A percentile compares a stretch with the other conserved stretches of the same genome.
These are phyloP conservation scores for Mycogona germanica DNA, from an alignment of 2,888 invertebrate genomes.

Conservation along the genomic window DNA sequence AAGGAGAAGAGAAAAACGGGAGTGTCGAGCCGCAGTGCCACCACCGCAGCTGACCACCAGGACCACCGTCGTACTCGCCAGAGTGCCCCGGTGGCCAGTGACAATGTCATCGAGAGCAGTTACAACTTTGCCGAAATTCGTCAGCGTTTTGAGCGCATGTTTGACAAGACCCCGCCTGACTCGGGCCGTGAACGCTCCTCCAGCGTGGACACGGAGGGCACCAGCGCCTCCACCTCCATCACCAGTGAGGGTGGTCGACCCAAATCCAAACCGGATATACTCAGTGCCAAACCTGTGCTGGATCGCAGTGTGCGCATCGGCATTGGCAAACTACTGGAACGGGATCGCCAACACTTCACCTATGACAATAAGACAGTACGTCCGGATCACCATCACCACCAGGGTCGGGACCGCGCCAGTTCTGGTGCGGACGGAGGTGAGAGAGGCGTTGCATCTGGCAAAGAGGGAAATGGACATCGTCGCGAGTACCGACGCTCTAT, in stretches of 20 bases:
- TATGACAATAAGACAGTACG: not conserved
- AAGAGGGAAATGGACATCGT: not conserved
- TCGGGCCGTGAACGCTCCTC: constrained; percentile 7
- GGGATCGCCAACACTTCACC: no score
- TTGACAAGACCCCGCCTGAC: not conserved
- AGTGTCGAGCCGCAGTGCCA: no score
- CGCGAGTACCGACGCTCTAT: constrained; percentile 12
- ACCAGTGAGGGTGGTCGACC: not conserved
- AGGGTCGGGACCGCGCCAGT: not conserved
- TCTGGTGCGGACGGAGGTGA: not conserved
- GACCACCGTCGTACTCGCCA: no score
- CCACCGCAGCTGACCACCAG: no score
- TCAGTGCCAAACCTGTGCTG: not conserved
- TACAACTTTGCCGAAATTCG: constrained; percentile 13
- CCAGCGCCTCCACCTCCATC: not conserved
- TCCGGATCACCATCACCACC: not conserved
- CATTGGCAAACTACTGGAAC: constrained; percentile 5
- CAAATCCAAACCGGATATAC: constrained; percentile 7
- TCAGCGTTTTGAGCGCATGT: constrained; percentile 6
- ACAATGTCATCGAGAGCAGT: constrained; percentile 13
- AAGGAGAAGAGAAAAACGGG: no score
- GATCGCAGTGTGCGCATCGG: not conserved
- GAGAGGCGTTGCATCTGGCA: not conserved
- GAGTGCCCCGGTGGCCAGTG: no score
- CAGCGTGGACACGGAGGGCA: constrained; percentile 7